These are phyloP conservation scores for Anthrax anthrax DNA, from an alignment of 2,888 invertebrate genomes.

Conservation along the genomic window DNA sequence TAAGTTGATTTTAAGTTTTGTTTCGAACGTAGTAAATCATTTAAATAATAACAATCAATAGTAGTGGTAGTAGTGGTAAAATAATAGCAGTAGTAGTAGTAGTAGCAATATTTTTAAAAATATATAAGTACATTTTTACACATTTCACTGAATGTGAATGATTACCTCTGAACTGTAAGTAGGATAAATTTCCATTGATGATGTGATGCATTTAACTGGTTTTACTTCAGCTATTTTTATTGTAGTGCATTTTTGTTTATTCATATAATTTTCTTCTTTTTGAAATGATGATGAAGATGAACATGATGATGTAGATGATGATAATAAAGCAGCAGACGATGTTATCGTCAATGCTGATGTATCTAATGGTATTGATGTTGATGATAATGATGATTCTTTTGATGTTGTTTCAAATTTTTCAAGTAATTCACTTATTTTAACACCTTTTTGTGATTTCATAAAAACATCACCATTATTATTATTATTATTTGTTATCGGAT, in stretches of 20 bases:
- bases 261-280: not conserved
- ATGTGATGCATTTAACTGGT: constrained; percentile 28
- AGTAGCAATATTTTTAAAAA: no score
- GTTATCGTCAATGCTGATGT: constrained; percentile 3
- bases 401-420: constrained; percentile 25
- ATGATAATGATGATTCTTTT: not conserved
- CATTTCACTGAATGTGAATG: constrained; percentile 26
- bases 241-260: constrained; percentile 11
- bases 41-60: not conserved
- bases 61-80: no score
- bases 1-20: no score
- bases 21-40: no score
- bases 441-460: constrained; percentile 2
- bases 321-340: not conserved
- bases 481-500: constrained; percentile 8
- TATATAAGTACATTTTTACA: no score
- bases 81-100: no score
- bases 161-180: constrained; percentile 35
- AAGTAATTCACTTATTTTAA: constrained; percentile 24
- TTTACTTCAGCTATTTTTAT: constrained; percentile 25
- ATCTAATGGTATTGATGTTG: no score
- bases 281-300: not conserved
- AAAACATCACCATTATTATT: constrained; percentile 10
- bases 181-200: constrained; percentile 31
- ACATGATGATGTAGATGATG: not conserved